These are phyloP conservation scores for Aspidapion aeneum DNA, from an alignment of 2,888 invertebrate genomes.

Conservation along the genomic window DNA sequence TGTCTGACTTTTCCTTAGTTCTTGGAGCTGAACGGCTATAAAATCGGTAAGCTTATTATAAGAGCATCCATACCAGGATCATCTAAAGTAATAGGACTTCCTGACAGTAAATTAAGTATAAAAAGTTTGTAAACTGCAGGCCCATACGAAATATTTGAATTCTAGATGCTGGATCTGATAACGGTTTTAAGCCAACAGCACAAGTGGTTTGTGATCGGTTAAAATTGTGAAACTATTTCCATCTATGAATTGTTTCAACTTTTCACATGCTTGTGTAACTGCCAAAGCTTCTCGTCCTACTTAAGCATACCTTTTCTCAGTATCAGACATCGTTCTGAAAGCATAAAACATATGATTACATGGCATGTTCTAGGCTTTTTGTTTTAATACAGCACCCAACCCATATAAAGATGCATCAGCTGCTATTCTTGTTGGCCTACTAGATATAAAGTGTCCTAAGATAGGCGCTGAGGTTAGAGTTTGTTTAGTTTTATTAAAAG, in stretches of 20 bases:
- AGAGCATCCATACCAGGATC: neutral
- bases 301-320: neutral
- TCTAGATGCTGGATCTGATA: slow-evolving; percentile 35
- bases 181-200: neutral
- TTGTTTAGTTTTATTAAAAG: neutral
- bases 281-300: too few species aligned
- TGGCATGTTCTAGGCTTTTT: neutral
- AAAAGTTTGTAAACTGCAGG: slow-evolving; percentile 1
- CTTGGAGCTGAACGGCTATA: neutral
- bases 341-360: neutral
- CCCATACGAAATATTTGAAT: slow-evolving; percentile 36
- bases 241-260: slow-evolving; percentile 27
- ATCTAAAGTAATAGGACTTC: neutral
- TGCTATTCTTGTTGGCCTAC: neutral
- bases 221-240: slow-evolving; percentile 30
- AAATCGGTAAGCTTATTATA: neutral
- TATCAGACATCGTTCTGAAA: neutral
- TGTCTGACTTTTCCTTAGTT: neutral
- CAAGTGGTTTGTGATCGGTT: slow-evolving; percentile 45
- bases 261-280: too few species aligned
- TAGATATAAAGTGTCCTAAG: neutral
- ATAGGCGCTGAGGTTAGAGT: neutral
- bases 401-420: too few species aligned
- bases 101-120: slow-evolving; percentile 3
- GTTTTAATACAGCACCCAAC: neutral